Conservation (phyloP, 2,888 invertebrate genomes). For the Rhodophaea formosa region DNA sequence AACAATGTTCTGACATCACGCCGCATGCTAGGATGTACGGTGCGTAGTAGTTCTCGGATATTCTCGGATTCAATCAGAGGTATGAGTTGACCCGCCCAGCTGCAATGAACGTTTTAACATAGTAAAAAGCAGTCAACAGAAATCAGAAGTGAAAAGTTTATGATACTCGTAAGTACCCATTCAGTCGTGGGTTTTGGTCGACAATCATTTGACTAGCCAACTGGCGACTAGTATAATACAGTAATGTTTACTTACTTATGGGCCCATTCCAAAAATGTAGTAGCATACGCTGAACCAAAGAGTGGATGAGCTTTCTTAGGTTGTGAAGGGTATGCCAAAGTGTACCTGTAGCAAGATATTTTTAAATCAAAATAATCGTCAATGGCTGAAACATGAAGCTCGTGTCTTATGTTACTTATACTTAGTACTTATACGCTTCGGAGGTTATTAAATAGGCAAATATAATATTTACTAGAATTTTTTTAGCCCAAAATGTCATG, state of each 20-base stretch:
- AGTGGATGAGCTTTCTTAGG: slow-evolving; percentile 80
- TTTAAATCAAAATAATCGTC: not conserved
- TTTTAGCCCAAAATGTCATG: too few species aligned
- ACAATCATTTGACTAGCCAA: not conserved
- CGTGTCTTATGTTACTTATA: too few species aligned
- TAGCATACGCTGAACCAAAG: slow-evolving; percentile 84
- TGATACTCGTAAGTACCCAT: not conserved
- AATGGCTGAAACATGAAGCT: too few species aligned
- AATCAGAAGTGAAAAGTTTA: not conserved
- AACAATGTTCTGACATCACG: slow-evolving; percentile 86
- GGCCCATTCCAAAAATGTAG: slow-evolving; percentile 88
- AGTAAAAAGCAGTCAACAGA: slow-evolving; percentile 10
- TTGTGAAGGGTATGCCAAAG: slow-evolving; percentile 67
- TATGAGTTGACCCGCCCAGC: slow-evolving; percentile 87
- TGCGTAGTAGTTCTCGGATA: slow-evolving; percentile 82
- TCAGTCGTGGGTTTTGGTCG: not conserved
- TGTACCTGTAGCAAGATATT: slow-evolving; percentile 52
- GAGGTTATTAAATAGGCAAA: too few species aligned
- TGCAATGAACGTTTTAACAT: slow-evolving; percentile 37
- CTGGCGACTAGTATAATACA: not conserved
- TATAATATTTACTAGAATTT: too few species aligned
- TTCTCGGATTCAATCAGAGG: slow-evolving; percentile 81
- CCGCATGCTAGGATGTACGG: slow-evolving; percentile 88
- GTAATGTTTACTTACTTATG: slow-evolving; percentile 75
- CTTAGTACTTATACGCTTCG: too few species aligned